phyloP scores from a whole-genome alignment of 1,140 invertebrate genomes.

The Liolophura sinensis region DNA sequence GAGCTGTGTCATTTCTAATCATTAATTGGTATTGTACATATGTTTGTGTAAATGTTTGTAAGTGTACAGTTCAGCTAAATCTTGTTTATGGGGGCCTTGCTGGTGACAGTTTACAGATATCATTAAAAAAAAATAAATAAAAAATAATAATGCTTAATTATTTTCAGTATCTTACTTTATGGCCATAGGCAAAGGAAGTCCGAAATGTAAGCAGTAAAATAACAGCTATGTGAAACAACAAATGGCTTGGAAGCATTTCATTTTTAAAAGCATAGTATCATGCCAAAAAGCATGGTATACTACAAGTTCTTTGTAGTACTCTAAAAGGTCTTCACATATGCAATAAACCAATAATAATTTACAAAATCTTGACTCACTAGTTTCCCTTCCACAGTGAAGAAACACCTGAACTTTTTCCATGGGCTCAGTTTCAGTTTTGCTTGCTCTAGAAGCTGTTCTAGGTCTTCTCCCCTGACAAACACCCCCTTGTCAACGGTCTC shows the following conservation, averaged over 20 bases:
- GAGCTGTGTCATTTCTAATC: no score
- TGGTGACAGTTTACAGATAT: no score
- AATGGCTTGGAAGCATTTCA: background rate
- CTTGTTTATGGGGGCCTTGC: no score
- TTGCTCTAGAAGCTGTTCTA: slow-evolving; percentile 51
- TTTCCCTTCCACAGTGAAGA: slow-evolving; percentile 51
- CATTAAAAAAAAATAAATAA: no score
- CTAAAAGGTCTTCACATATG: background rate
- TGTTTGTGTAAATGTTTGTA: no score
- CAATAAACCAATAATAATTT: slow-evolving; percentile 1
- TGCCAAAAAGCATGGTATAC: background rate
- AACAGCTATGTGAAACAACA: no score
- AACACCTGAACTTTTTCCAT: slow-evolving; percentile 46
- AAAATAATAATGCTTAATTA: no score
- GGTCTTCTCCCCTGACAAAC: slow-evolving; percentile 52
- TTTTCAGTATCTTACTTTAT: background rate
- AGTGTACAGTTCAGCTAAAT: no score
- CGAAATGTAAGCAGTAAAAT: background rate
- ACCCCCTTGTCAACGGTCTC: slow-evolving; percentile 45
- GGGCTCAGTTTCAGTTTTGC: slow-evolving; percentile 49
- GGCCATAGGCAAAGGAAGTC: background rate
- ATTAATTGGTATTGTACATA: no score
- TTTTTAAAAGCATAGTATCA: background rate
- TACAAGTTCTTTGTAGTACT: background rate
- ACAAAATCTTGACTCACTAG: slow-evolving; percentile 32